These are phyloP conservation scores for Gnathonemus echidnorhynchus DNA, from an alignment of 2,113 vertebrate genomes.

Conservation along the genomic window DNA sequence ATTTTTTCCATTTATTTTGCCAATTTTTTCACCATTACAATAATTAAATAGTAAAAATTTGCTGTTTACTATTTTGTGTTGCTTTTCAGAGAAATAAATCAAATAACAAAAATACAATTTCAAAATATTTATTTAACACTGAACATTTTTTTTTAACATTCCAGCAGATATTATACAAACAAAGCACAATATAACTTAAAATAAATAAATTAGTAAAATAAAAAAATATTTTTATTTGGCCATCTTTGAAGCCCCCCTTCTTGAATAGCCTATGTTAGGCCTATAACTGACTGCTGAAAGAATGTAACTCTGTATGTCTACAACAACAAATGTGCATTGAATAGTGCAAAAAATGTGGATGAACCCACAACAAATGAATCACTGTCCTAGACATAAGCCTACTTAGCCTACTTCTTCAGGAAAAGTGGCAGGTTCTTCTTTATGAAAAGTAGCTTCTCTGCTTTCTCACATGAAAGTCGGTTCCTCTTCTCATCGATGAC, in stretches of 20 bases:
- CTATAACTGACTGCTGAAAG: not conserved
- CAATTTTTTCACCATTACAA: not conserved
- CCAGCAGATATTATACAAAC: too few relatives aligned
- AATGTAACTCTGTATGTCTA: not conserved
- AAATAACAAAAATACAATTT: too few relatives aligned
- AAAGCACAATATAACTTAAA: too few relatives aligned
- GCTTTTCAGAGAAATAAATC: too few relatives aligned
- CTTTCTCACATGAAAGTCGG: conserved; percentile 11
- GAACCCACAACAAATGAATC: not conserved
- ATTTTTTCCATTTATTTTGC: not conserved
- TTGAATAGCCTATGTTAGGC: too few relatives aligned
- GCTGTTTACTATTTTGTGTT: not conserved
- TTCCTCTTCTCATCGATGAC: conserved; percentile 26
- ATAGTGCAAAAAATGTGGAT: not conserved
- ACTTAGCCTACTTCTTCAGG: conserved; percentile 5
- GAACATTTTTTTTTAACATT: too few relatives aligned
- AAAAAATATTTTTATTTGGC: too few relatives aligned
- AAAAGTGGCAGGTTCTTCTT: conserved; percentile 24
- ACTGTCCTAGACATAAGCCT: not conserved
- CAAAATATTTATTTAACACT: too few relatives aligned
- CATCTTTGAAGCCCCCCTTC: too few relatives aligned
- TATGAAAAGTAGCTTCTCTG: conserved; percentile 21
- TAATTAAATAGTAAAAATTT: not conserved
- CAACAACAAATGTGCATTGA: not conserved
- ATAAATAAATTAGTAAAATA: too few relatives aligned